Evolutionary conservation across 2,888 invertebrate genomes (phyloP).

Genomic region (Perizoma flavofasciatum): DNA sequence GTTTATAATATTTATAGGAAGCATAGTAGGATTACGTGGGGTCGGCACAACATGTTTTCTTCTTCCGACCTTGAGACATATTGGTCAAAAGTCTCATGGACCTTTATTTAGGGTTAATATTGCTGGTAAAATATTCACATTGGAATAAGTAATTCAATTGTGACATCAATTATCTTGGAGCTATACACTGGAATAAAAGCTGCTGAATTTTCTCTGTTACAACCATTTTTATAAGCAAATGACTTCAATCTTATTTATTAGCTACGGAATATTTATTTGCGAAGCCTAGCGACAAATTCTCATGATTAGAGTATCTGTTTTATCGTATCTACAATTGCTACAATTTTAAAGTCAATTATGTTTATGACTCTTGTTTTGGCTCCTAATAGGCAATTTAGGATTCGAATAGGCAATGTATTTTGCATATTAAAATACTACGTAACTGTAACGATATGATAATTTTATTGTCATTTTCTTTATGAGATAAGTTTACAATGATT

Average conservation of each 20-base stretch:
- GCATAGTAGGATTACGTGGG: too few relatives aligned
- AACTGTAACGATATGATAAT: constrained; percentile 21
- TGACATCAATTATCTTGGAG: not conserved
- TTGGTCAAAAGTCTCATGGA: too few relatives aligned
- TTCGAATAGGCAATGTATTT: constrained; percentile 34
- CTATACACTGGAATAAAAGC: too few relatives aligned
- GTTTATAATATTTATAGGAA: too few relatives aligned
- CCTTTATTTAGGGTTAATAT: too few relatives aligned
- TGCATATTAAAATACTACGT: constrained; percentile 35
- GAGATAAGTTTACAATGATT: constrained; percentile 16
- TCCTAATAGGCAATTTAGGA: constrained; percentile 39
- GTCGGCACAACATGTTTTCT: too few relatives aligned
- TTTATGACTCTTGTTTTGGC: constrained; percentile 39
- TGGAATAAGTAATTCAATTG: too few relatives aligned
- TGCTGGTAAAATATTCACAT: too few relatives aligned
- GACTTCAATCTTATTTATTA: too few relatives aligned
- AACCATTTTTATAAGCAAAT: too few relatives aligned
- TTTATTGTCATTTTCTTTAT: constrained; percentile 15
- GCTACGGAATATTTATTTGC: not conserved
- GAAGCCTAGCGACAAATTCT: constrained; percentile 17
- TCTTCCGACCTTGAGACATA: too few relatives aligned
- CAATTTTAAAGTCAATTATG: constrained; percentile 42
- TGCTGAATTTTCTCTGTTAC: too few relatives aligned
- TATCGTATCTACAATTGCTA: constrained; percentile 28
- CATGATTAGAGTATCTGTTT: constrained; percentile 7